Percentiles rank a stretch among this genome's conserved stretches.
These are phyloP conservation scores for Anthoscopus minutus DNA, from an alignment of 2,113 vertebrate species.

Conservation along the genomic window DNA sequence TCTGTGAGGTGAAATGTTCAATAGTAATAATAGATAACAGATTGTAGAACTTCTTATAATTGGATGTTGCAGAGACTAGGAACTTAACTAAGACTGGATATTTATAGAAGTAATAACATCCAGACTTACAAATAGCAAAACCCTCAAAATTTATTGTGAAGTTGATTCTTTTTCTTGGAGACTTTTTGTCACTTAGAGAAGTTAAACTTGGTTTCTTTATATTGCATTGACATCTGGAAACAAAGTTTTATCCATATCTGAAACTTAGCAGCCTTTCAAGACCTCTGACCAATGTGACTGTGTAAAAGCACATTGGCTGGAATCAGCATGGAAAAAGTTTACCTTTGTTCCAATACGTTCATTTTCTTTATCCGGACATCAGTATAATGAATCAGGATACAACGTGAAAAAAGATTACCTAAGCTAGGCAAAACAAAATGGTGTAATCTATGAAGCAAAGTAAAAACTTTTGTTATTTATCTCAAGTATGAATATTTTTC, in stretches of 20 bases:
- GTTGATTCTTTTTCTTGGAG: background rate
- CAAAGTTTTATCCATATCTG: background rate
- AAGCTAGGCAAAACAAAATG: background rate
- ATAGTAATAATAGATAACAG: background rate
- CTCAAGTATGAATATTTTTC: background rate
- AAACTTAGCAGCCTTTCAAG: background rate
- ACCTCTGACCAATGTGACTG: background rate
- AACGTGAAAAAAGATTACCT: background rate
- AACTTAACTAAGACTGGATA: background rate
- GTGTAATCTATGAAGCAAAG: background rate
- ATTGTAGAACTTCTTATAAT: background rate
- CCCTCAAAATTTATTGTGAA: background rate
- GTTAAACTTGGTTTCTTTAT: background rate
- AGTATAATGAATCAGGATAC: background rate
- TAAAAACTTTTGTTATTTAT: background rate
- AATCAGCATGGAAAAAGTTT: background rate
- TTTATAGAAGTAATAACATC: background rate
- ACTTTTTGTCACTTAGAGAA: background rate
- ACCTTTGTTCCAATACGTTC: background rate
- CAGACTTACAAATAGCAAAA: background rate
- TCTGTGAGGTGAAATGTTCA: background rate
- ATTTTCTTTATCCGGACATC: background rate
- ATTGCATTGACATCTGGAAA: background rate
- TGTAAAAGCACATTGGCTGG: background rate
- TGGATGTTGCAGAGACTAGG: background rate